Evolutionary conservation across 2,888 invertebrate genomes (phyloP).

Genomic region (Bruchidius siliquastri): DNA sequence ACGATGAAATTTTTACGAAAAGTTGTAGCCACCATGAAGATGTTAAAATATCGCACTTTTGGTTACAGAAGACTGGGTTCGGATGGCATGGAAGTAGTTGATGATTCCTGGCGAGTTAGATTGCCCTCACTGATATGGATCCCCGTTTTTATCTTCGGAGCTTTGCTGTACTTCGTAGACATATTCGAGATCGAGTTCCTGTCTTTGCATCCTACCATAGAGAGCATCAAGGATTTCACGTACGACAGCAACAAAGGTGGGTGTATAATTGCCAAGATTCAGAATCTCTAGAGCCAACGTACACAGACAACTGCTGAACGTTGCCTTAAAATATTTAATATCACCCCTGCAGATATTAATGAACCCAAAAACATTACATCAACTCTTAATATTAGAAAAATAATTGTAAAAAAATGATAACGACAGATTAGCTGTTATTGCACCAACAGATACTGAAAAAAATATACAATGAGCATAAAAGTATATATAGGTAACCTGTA

Average conservation of each 20-base stretch:
- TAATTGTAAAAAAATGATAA: too few relatives aligned
- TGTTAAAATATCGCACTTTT: not conserved
- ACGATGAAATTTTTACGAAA: not conserved
- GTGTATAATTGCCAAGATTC: not conserved
- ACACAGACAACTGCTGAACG: too few relatives aligned
- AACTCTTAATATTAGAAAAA: too few relatives aligned
- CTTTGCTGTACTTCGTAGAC: constrained; percentile 34
- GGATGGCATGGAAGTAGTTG: constrained; percentile 1
- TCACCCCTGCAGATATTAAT: too few relatives aligned
- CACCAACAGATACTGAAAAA: too few relatives aligned
- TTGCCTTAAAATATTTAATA: too few relatives aligned
- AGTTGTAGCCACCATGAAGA: not conserved
- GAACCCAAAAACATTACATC: too few relatives aligned
- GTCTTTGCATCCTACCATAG: constrained; percentile 7
- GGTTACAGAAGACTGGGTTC: not conserved
- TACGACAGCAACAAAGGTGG: not conserved
- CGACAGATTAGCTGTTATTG: too few relatives aligned
- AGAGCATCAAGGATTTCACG: not conserved
- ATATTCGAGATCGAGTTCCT: constrained; percentile 33
- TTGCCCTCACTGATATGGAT: constrained; percentile 33
- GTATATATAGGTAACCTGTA: too few relatives aligned
- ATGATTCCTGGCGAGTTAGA: constrained; percentile 20
- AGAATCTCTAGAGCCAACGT: too few relatives aligned
- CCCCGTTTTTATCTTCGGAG: constrained; percentile 29
- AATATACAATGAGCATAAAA: too few relatives aligned